phyloP scores from a whole-genome alignment of 2,888 invertebrate genomes.

The Parnassius orleans region DNA sequence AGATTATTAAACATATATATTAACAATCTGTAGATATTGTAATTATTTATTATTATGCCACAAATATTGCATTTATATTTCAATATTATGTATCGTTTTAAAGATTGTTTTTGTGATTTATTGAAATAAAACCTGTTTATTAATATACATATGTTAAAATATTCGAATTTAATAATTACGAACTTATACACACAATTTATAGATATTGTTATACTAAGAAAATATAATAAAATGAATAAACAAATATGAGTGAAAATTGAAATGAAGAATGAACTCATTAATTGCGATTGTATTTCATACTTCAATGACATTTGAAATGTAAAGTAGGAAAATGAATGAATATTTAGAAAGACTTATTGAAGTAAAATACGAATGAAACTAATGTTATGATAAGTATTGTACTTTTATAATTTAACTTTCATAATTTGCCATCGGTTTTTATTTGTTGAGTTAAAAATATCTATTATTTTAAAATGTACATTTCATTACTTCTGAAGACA shows the following conservation, averaged over 20 bases:
- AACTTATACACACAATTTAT: constrained; percentile 82
- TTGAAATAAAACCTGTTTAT: constrained; percentile 80
- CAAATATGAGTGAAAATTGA: constrained; percentile 76
- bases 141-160: constrained; percentile 82
- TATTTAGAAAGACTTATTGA: constrained; percentile 82
- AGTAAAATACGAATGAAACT: constrained; percentile 78
- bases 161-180: constrained; percentile 82
- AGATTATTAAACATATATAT: constrained; percentile 44
- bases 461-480: background rate
- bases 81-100: constrained; percentile 60
- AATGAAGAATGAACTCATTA: constrained; percentile 74
- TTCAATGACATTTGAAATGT: constrained; percentile 78
- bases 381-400: constrained; percentile 74
- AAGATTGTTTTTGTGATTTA: constrained; percentile 68
- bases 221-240: constrained; percentile 80
- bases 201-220: constrained; percentile 82
- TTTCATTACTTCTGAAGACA: constrained; percentile 30
- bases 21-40: constrained; percentile 55
- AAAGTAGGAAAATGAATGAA: constrained; percentile 78
- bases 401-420: constrained; percentile 60
- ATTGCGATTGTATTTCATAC: constrained; percentile 79
- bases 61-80: constrained; percentile 56
- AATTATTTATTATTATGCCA: constrained; percentile 63
- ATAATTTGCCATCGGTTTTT: constrained; percentile 44
- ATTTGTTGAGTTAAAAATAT: constrained; percentile 23